A percentile compares a stretch with the other conserved stretches of the same genome.
Evolutionary conservation across 2,888 invertebrate species (phyloP).

Genomic region (Eudasyphora cyanicolor): DNA sequence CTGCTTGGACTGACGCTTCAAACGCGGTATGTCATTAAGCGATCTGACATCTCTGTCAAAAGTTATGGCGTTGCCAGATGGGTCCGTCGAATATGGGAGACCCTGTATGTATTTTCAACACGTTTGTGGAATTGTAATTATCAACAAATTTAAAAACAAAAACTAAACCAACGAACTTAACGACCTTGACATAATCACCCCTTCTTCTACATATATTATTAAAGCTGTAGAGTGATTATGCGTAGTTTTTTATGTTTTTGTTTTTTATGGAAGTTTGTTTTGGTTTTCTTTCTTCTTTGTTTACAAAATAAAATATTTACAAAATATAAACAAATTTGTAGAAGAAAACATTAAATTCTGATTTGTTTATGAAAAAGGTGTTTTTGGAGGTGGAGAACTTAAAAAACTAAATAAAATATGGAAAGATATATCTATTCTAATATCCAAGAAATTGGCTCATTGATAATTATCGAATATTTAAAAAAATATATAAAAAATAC

Average conservation of each 20-base stretch:
- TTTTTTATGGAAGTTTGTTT: neutral
- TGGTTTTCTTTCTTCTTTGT: neutral
- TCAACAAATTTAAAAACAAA: neutral
- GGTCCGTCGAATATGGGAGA: too few species aligned
- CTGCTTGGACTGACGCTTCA: too few species aligned
- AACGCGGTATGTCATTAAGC: too few species aligned
- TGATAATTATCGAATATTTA: too few species aligned
- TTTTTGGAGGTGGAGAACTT: too few species aligned
- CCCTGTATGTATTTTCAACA: too few species aligned
- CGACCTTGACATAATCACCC: slow-evolving; percentile 48
- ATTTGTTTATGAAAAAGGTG: neutral
- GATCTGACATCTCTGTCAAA: too few species aligned
- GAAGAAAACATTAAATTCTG: neutral
- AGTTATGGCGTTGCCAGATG: too few species aligned
- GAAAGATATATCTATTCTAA: too few species aligned
- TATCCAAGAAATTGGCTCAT: too few species aligned
- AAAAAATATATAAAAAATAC: too few species aligned
- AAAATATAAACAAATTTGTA: neutral
- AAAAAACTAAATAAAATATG: too few species aligned
- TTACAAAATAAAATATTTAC: neutral
- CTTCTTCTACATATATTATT: neutral
- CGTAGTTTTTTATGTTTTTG: neutral
- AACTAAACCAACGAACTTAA: slow-evolving; percentile 6
- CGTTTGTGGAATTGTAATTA: neutral
- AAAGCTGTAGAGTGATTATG: neutral